Evolutionary conservation across 2,113 vertebrate species (phyloP), one percentile per base, ranked within the genome.

Genomic region (Oncorhynchus mykiss): DNA sequence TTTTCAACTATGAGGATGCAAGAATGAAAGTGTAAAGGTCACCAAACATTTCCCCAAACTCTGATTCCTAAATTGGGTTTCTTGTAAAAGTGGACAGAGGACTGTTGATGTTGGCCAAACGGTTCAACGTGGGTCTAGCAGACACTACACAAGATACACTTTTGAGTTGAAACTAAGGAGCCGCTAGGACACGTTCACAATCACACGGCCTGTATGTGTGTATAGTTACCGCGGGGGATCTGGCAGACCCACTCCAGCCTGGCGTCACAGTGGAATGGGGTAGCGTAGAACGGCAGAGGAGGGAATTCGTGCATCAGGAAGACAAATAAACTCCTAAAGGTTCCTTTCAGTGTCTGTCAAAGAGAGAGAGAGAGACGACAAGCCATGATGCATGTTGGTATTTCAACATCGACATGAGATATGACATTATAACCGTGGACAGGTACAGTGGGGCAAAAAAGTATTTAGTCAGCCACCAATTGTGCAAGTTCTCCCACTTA

Each of bases 181-280:
- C 1, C 20, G 54, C 14, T 14, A 57, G 16, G 59, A 24, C 24
- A 67, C 6, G 24, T 29, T 14, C 65, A 67, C 65, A 67, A 13
- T 16, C 27, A 67, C 66, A 67, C 6, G 22, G 24, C 34, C 5
- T 49, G 8, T 5, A n/a, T 49, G n/a, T 73, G 67, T 65, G 24
- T 71, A 31, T 5, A 31, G 29, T 31, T 31, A 31, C 29, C 29
- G 4, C 4, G 29, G 29, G 29, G 4, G 4, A 31, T 31, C 29
- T 31, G 29, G 29, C 29, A 31, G 29, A 31, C 29, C 29, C 29
- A 31, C 29, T 31, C 29, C 29, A 31, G 29, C 29, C 29, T 31
- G 29, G 29, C 92, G 14, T 96, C 95, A 85, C 97, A 99, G 80
- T 96, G 94, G 84, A 98, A 98, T 24, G 95, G 95, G 3, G 85